Percentiles rank a stretch among this genome's conserved stretches.
phyloP scores from a whole-genome alignment of 2,113 vertebrate genomes.

The Cepphus grylle region DNA sequence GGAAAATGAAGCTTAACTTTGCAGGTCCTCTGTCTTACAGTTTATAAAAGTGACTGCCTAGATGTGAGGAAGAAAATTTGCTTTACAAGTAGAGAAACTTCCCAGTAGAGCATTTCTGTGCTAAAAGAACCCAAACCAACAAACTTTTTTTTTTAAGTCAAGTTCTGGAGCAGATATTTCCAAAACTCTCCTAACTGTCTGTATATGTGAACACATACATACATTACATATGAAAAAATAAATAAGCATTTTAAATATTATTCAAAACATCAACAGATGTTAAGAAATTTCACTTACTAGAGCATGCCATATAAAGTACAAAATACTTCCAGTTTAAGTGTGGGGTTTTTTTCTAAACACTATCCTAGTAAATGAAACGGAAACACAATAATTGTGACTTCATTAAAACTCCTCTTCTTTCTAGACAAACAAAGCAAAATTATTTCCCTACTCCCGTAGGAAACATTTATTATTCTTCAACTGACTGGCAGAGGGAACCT shows the following conservation, averaged over 20 bases:
- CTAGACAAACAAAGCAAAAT: background rate
- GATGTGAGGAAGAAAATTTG: background rate
- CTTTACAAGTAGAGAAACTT: background rate
- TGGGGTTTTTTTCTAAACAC: background rate
- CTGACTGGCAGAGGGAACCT: background rate
- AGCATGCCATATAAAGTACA: background rate
- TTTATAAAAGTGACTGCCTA: background rate
- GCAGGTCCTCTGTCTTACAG: background rate
- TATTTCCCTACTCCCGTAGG: rapidly evolving
- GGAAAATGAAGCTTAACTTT: background rate
- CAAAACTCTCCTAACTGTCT: background rate
- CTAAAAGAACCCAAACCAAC: too few relatives aligned
- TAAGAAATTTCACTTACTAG: background rate
- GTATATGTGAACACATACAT: background rate
- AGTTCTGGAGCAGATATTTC: background rate
- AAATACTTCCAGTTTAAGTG: background rate
- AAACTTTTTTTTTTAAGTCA: background rate
- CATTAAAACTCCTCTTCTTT: background rate
- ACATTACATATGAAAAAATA: background rate
- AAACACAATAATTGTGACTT: background rate
- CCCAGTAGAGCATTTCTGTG: background rate
- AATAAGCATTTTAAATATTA: background rate
- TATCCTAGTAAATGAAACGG: background rate
- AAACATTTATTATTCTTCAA: background rate
- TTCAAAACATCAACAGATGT: background rate